Evolutionary conservation across 2,888 invertebrate species (phyloP), one percentile per base, ranked within the genome.

Genomic region (Lithophane socia): DNA sequence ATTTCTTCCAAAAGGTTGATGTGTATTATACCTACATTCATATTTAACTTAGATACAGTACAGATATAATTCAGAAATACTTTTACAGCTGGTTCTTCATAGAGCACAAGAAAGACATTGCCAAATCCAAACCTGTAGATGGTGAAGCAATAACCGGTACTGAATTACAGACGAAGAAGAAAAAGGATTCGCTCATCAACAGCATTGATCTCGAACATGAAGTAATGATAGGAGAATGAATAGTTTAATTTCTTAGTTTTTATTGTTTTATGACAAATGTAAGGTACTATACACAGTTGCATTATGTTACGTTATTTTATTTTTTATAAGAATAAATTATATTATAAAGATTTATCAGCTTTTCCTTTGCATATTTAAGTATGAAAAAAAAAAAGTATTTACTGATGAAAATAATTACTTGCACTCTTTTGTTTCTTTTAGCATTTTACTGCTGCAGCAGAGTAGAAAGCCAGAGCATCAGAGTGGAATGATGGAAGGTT

Each of bases 11-110:
- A 0, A 21, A 54, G 21, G 21, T 18, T 52, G 18, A 52, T 18
- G 1, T 54, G 21, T 10, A 3, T 0, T 3, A 54, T n/a, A 37
- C 37, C 37, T 37, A 54, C 3, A 54, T 3, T 3, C 3, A 54
- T n/a, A n/a, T n/a, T n/a, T 3, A 54, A 56, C 56, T n/a, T 56
- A 12, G 56, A n/a, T n/a, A n/a, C 10, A 56, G 10, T 12, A 56
- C 54, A 54, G 1, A 65, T 4, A 64, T n/a, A 54, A 66, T 29
- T 37, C 24, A 56, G 13, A 16, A 16, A 29, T 73, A 78, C 16
- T 81, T 73, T 92, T 89, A 0, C 90, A 95, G 95, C 24, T 95
- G 95, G 95, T 94, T 95, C 77, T 94, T 87, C 80, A 79, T 91
- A 21, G 92, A 94, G 77, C 85, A 93, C 56, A 91, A 80, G 76